Base-by-base conservation (phyloP, 2,797 vertebrate genomes). In the Notolabrus celidotus region DNA sequence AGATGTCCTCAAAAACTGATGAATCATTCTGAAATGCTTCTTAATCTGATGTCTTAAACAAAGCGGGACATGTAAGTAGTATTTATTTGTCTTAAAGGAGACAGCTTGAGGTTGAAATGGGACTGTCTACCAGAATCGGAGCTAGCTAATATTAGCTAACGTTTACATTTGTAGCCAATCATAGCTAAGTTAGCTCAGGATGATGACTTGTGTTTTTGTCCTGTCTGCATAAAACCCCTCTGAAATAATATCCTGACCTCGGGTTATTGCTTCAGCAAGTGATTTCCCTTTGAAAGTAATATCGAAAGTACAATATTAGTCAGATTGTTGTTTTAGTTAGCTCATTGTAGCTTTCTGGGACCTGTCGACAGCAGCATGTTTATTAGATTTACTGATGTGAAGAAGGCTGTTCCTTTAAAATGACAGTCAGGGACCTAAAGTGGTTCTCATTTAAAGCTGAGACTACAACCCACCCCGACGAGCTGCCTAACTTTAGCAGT, bases 31-130 rank as follows among this genome's bases (percentile, higher is more conserved):
- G 63, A 78, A 67, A 79, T 23, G 39, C 36, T 10, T 41, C 22
- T 2, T 23, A 31, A 3, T 9, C 51, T 17, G 66, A 60, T 10
- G 10, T 60, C 34, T 67, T 39, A 55, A 23, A 41, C 22, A 46
- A 51, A 71, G 49, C 66, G 16, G 52, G 67, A 10, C 55, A 77
- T 80, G 88, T 92, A 85, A 91, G 89, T 92, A 27, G 4, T 14
- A 16, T 70, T 5, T 74, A 16, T 67, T 69, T 1, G 36, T 55
- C 78, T 57, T 16, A 42, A 51, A n/a, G 7, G 27, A 58, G 7
- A 39, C 19, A 15, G 74, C 64, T 59, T 58, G 65, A 33, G 43
- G 16, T 45, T 53, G 31, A 57, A 23, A 45, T 47, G 41, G 16
- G 12, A n/a, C 10, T 29, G 22, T 57, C 17, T 43, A 20, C 34